Conservation (phyloP, 2,113 vertebrate genomes). For the Vulpes ferrilata region DNA sequence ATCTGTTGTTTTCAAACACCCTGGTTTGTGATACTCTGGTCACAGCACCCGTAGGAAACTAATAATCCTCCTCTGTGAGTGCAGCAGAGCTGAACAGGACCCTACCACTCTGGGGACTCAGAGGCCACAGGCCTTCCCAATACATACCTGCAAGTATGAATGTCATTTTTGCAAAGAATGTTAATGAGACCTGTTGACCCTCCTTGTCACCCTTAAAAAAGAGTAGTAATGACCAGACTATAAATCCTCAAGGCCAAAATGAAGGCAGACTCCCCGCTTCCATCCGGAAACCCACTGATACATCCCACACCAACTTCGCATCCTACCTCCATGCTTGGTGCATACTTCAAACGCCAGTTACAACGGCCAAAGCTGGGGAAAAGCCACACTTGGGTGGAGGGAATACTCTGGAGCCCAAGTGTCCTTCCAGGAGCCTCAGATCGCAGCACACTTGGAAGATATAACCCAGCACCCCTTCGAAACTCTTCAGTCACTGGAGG, state of each 20-base stretch:
- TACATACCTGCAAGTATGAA: not conserved
- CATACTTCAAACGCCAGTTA: not conserved
- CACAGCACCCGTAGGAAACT: fast-evolving
- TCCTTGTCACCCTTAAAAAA: not conserved
- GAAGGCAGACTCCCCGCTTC: fast-evolving
- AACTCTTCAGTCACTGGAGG: not conserved
- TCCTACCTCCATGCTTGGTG: fast-evolving
- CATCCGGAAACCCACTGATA: fast-evolving
- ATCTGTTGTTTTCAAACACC: not conserved
- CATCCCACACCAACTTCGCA: fast-evolving
- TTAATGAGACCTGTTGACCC: too few species aligned
- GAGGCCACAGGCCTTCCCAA: not conserved
- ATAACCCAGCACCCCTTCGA: not conserved
- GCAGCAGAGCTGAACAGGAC: not conserved
- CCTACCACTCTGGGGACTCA: not conserved
- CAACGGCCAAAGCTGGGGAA: not conserved
- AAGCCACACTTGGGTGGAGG: not conserved
- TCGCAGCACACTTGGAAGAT: not conserved
- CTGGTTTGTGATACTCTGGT: fast-evolving
- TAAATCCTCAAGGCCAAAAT: fast-evolving
- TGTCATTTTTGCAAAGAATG: not conserved
- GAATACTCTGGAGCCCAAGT: not conserved
- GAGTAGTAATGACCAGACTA: not conserved
- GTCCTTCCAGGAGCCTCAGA: not conserved
- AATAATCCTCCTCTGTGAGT: fast-evolving